Evolutionary conservation across 2,113 vertebrate genomes (phyloP).

Genomic region (Caranx melampygus): DNA sequence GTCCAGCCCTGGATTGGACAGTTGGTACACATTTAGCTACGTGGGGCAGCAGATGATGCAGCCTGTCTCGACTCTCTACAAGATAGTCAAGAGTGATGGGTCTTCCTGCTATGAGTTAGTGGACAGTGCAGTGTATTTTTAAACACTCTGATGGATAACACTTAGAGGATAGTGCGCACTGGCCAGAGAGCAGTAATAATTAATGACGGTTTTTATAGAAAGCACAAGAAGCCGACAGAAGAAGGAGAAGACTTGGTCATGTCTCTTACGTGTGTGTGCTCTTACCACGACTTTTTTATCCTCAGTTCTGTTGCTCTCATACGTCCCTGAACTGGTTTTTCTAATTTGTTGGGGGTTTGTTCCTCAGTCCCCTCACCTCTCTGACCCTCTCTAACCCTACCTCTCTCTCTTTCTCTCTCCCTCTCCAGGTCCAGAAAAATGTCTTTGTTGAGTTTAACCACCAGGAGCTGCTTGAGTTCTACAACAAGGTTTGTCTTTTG

Average conservation of each 20-base stretch:
- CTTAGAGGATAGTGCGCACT: slow-evolving; percentile 43
- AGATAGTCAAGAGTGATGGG: slow-evolving; percentile 1
- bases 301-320: slow-evolving; percentile 3
- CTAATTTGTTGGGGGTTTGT: slow-evolving; percentile 7
- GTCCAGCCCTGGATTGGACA: neutral
- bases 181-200: slow-evolving; percentile 71
- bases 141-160: slow-evolving; percentile 65
- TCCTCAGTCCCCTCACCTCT: neutral
- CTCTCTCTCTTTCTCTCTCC: slow-evolving; percentile 50
- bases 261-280: slow-evolving; percentile 35
- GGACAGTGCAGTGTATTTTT: slow-evolving; percentile 67
- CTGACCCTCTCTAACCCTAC: neutral
- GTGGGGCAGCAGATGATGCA: neutral
- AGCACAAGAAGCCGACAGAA: slow-evolving; percentile 42
- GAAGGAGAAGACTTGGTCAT: slow-evolving; percentile 27
- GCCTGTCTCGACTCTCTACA: neutral
- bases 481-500: slow-evolving; percentile 90
- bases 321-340: slow-evolving; percentile 7
- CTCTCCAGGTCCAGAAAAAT: slow-evolving; percentile 88
- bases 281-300: slow-evolving; percentile 12
- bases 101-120: slow-evolving; percentile 6
- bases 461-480: slow-evolving; percentile 95
- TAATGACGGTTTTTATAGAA: slow-evolving; percentile 77
- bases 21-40: neutral
- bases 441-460: slow-evolving; percentile 93